Conservation (phyloP, 2,797 vertebrate genomes). For the Pseudochirops cupreus region DNA sequence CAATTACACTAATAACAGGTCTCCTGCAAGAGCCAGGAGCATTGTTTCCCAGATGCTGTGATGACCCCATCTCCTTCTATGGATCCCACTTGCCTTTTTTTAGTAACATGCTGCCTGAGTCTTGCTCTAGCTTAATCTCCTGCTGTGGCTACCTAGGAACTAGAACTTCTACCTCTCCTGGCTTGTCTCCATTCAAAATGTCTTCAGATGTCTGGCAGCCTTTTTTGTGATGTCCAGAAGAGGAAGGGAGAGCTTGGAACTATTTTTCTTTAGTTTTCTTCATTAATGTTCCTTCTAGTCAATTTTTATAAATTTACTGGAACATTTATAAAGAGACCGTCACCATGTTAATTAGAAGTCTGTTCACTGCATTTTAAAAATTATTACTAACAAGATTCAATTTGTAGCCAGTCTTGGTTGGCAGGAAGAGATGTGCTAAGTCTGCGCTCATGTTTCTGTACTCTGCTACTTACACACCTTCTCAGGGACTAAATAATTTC, state of each 20-base stretch:
- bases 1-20: not conserved
- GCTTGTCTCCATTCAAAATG: not conserved
- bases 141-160: not conserved
- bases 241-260: not conserved
- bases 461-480: not conserved
- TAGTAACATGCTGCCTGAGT: not conserved
- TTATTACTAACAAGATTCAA: not conserved
- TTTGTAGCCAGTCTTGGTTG: not conserved
- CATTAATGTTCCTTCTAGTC: not conserved
- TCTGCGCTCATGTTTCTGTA: not conserved
- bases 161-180: not conserved
- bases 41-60: not conserved
- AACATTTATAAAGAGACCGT: not conserved
- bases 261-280: not conserved
- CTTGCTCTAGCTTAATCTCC: not conserved
- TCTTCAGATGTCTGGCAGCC: not conserved
- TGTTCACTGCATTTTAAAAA: slow-evolving; percentile 18
- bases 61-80: not conserved
- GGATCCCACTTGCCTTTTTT: not conserved
- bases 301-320: not conserved
- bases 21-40: not conserved
- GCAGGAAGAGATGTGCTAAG: not conserved
- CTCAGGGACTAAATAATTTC: not conserved
- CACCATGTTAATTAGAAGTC: not conserved
- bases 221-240: not conserved